Evolutionary conservation across 2,797 vertebrate species (phyloP).

Genomic region (Sebastes elongatus): DNA sequence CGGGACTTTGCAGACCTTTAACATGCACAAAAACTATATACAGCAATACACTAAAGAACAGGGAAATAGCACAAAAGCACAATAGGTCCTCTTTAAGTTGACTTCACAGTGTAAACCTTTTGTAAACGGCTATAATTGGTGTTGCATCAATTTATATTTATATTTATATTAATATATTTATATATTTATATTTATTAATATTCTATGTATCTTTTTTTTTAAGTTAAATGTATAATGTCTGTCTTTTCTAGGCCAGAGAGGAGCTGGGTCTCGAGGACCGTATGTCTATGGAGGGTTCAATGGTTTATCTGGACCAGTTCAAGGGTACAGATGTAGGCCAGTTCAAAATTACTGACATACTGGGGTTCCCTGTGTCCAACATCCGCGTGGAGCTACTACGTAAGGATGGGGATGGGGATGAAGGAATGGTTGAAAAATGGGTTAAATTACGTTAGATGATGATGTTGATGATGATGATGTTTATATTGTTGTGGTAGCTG

Average conservation of each 20-base stretch:
- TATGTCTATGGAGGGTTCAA: conserved; percentile 71
- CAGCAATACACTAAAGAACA: no score
- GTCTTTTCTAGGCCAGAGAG: conserved; percentile 37
- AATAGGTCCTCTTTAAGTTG: neutral
- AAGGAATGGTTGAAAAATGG: neutral
- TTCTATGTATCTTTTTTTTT: neutral
- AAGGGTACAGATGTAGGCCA: conserved; percentile 70
- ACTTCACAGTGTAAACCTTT: neutral
- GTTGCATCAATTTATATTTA: neutral
- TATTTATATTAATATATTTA: no score
- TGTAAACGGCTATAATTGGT: neutral
- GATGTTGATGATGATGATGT: neutral
- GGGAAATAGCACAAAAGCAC: neutral
- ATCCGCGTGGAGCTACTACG: conserved; percentile 71
- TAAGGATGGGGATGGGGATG: conserved; percentile 51
- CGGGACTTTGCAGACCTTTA: no score
- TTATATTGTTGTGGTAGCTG: neutral
- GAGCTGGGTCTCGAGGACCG: conserved; percentile 70
- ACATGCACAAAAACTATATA: no score
- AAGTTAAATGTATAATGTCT: neutral
- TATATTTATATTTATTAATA: neutral
- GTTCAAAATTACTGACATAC: conserved; percentile 75
- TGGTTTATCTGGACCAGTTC: conserved; percentile 73
- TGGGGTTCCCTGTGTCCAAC: conserved; percentile 72
- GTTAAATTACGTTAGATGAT: neutral